Conservation (phyloP, 1,140 invertebrate species). For the Xylocopa sonorina region DNA sequence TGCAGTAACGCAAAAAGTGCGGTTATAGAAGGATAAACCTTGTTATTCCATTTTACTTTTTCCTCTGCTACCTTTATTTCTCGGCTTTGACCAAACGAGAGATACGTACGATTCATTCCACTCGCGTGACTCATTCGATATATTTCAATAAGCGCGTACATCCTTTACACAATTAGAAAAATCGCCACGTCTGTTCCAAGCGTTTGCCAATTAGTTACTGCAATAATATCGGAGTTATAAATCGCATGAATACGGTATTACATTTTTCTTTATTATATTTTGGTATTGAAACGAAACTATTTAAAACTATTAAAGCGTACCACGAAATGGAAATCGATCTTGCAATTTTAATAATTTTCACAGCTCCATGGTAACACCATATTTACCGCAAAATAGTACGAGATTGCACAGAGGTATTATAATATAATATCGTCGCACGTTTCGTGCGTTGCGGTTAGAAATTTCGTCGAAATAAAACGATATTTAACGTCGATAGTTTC, state of each 20-base stretch:
- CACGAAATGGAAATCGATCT: background rate
- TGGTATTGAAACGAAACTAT: too few relatives aligned
- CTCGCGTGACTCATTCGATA: background rate
- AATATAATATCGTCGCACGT: background rate
- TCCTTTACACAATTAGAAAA: background rate
- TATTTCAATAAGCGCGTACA: slow-evolving; percentile 1
- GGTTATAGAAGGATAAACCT: slow-evolving; percentile 24
- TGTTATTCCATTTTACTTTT: slow-evolving; percentile 18
- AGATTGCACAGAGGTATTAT: background rate
- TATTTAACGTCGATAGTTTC: background rate
- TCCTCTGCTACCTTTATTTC: background rate
- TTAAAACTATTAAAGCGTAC: too few relatives aligned
- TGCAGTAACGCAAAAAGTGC: background rate
- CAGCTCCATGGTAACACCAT: background rate
- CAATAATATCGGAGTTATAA: background rate
- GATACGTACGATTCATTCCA: background rate
- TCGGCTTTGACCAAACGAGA: background rate
- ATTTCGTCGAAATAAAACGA: background rate
- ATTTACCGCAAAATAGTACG: background rate
- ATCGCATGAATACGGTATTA: too few relatives aligned
- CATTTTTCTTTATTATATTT: too few relatives aligned
- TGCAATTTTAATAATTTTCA: background rate
- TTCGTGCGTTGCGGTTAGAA: background rate
- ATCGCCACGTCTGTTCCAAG: background rate
- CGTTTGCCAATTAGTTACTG: too few relatives aligned